Conservation (phyloP, 2,888 invertebrate species). For the Temnothorax unifasciatus region DNA sequence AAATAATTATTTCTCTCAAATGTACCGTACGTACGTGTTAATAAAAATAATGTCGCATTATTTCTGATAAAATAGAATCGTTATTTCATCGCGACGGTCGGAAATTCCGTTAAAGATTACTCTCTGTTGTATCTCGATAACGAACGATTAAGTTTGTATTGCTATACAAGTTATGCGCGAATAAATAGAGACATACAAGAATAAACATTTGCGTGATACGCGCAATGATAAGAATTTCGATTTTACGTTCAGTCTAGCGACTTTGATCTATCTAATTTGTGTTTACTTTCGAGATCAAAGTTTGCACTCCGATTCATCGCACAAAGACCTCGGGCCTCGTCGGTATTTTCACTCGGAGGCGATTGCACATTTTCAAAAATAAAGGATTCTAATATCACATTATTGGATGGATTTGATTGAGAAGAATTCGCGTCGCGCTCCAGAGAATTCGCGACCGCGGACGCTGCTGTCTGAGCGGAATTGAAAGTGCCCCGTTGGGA, state of each 20-base stretch:
- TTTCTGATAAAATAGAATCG: constrained; percentile 27
- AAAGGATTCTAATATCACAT: constrained; percentile 85
- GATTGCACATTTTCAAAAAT: constrained; percentile 76
- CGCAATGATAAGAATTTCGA: constrained; percentile 33
- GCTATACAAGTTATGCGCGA: constrained; percentile 42
- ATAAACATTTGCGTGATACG: constrained; percentile 63
- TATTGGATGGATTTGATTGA: constrained; percentile 85
- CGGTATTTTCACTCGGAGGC: constrained; percentile 71
- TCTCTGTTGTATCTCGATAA: constrained; percentile 23
- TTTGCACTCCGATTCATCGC: constrained; percentile 78
- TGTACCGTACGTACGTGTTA: neutral
- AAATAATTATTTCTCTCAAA: too few species aligned
- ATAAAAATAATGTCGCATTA: constrained; percentile 7
- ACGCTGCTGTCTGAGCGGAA: constrained; percentile 28
- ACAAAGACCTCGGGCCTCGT: constrained; percentile 71
- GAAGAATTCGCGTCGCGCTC: constrained; percentile 58
- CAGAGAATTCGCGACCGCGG: constrained; percentile 29
- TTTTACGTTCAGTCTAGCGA: constrained; percentile 81
- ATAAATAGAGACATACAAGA: constrained; percentile 63
- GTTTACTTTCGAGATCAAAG: constrained; percentile 85
- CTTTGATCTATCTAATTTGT: constrained; percentile 84
- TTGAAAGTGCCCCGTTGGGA: constrained; percentile 59
- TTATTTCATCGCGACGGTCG: neutral
- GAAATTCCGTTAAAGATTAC: neutral
- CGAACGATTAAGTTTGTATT: constrained; percentile 17